These are phyloP conservation scores for Pagrus major DNA, from an alignment of 2,113 vertebrate species.

Conservation along the genomic window DNA sequence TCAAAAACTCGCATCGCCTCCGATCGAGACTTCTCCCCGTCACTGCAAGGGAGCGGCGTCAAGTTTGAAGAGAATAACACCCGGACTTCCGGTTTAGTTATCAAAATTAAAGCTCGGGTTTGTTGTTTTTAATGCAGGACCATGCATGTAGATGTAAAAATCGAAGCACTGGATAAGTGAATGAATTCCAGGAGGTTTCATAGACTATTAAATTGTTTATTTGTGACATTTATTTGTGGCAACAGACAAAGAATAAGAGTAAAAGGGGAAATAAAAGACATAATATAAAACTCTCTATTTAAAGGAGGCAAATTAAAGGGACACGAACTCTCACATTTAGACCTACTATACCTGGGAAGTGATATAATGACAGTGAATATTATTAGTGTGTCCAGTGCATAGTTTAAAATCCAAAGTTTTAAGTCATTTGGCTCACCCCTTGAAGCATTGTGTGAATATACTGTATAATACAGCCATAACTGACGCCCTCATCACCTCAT, in stretches of 20 bases:
- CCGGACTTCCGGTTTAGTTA: neutral
- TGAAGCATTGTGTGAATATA: neutral
- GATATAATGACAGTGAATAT: neutral
- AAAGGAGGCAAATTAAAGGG: neutral
- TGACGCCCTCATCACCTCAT: too few relatives aligned
- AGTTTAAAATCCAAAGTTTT: neutral
- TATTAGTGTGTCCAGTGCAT: too few relatives aligned
- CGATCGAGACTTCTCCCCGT: conserved; percentile 45
- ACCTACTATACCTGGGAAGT: neutral
- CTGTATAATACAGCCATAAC: neutral
- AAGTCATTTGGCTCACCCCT: neutral
- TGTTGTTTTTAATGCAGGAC: fast-evolving
- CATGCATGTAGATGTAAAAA: too few relatives aligned
- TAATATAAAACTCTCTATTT: too few relatives aligned
- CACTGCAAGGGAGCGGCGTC: conserved; percentile 21
- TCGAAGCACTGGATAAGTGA: neutral
- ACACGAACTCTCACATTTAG: neutral
- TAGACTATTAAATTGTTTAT: neutral
- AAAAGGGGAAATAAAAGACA: neutral
- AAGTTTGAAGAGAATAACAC: fast-evolving
- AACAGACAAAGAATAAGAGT: neutral
- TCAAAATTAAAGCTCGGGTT: conserved; percentile 54
- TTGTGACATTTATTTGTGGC: neutral
- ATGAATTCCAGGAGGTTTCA: neutral
- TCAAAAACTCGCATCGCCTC: conserved; percentile 58